Evolutionary conservation across 2,888 invertebrate species (phyloP).

Genomic region (Anthophora plumipes): DNA sequence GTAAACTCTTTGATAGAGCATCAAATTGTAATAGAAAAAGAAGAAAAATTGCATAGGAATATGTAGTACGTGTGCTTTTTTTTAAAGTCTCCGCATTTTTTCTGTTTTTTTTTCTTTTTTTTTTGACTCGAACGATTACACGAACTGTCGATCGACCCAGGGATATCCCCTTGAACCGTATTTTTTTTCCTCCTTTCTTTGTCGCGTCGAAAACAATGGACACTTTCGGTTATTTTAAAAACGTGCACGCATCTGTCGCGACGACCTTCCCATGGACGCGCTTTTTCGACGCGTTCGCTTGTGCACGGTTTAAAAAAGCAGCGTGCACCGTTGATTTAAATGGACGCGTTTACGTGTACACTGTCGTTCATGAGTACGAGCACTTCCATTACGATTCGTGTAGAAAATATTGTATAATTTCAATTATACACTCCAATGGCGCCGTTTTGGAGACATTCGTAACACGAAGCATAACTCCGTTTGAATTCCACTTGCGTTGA

Average conservation of each 20-base stretch:
- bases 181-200: neutral
- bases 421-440: no score
- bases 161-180: neutral
- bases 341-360: constrained; percentile 33
- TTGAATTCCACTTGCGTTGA: no score
- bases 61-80: no score
- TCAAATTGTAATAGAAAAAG: no score
- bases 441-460: no score
- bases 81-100: neutral
- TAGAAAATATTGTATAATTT: no score
- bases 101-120: no score
- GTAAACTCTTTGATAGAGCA: no score
- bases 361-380: no score
- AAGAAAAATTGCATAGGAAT: no score
- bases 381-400: no score
- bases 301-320: constrained; percentile 19
- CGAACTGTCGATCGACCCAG: constrained; percentile 8
- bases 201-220: constrained; percentile 32
- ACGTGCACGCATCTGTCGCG: constrained; percentile 41
- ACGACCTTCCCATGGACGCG: constrained; percentile 9
- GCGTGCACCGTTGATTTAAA: constrained; percentile 55
- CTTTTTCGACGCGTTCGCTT: constrained; percentile 33
- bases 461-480: no score
- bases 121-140: neutral
- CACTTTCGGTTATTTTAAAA: constrained; percentile 47